phyloP scores from a whole-genome alignment of 2,888 invertebrate species.

The Hipparchia semele region DNA sequence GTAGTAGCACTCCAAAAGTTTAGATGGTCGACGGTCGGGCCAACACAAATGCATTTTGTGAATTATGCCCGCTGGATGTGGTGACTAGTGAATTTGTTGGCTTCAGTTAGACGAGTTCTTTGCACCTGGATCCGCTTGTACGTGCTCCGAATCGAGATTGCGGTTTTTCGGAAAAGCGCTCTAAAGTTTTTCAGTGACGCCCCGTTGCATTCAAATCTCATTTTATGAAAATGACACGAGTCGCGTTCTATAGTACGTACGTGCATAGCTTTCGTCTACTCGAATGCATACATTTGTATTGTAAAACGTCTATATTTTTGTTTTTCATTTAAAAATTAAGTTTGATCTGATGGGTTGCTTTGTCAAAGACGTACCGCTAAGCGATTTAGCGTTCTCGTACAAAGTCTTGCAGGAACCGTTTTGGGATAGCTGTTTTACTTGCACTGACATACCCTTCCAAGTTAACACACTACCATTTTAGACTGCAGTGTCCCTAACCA shows the following conservation, averaged over 20 bases:
- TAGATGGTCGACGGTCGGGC: slow-evolving; percentile 45
- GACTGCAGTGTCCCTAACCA: too few species aligned
- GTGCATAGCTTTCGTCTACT: not conserved
- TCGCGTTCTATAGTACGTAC: not conserved
- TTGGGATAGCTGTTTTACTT: too few species aligned
- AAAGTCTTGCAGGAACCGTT: too few species aligned
- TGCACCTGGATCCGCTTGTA: slow-evolving; percentile 39
- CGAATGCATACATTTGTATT: too few species aligned
- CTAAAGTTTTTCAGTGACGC: slow-evolving; percentile 28
- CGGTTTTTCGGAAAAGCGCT: slow-evolving; percentile 33
- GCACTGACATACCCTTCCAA: too few species aligned
- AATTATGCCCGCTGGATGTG: slow-evolving; percentile 64
- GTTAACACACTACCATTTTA: too few species aligned
- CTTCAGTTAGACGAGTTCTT: slow-evolving; percentile 39
- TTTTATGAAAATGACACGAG: slow-evolving; percentile 25
- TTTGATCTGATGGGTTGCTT: not conserved
- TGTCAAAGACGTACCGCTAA: too few species aligned
- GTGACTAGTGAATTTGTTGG: slow-evolving; percentile 60
- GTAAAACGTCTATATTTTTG: too few species aligned
- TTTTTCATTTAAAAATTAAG: too few species aligned
- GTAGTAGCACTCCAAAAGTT: slow-evolving; percentile 46
- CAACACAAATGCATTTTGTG: slow-evolving; percentile 68
- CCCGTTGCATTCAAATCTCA: slow-evolving; percentile 20
- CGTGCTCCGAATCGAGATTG: slow-evolving; percentile 36
- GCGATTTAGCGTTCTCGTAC: too few species aligned